Evolutionary conservation across 2,113 vertebrate species (phyloP).

Genomic region (Anser brachyrhynchus): DNA sequence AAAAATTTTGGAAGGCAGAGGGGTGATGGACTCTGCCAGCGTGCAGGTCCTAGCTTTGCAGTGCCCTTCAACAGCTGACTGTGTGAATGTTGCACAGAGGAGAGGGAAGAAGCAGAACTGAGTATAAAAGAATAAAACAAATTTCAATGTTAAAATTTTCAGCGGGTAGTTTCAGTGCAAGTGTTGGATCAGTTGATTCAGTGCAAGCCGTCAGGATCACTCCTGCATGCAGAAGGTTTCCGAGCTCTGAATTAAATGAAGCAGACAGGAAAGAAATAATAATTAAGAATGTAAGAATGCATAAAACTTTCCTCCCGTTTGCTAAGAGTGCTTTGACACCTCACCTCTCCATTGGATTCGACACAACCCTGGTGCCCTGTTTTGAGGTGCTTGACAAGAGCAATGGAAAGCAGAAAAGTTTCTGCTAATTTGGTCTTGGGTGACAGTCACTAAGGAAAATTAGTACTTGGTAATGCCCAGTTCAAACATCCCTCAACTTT

Average conservation of each 20-base stretch:
- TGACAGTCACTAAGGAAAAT: not conserved
- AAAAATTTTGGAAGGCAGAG: not conserved
- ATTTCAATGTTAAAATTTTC: not conserved
- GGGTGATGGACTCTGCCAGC: not conserved
- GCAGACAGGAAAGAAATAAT: not conserved
- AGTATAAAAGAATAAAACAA: not conserved
- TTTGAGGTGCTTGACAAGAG: not conserved
- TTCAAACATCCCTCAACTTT: not conserved
- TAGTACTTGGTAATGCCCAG: not conserved
- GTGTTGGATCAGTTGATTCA: not conserved
- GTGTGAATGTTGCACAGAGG: not conserved
- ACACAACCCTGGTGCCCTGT: fast-evolving
- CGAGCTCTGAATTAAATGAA: not conserved
- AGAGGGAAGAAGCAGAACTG: not conserved
- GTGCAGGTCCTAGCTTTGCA: not conserved
- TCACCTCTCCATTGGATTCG: not conserved
- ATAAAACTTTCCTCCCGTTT: not conserved
- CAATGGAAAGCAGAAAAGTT: not conserved
- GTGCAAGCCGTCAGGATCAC: not conserved
- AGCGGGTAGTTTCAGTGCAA: not conserved
- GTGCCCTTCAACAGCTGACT: not conserved
- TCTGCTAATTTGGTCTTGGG: not conserved
- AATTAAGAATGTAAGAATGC: not conserved
- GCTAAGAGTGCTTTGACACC: not conserved
- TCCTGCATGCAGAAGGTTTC: not conserved